Evolutionary conservation across 2,797 vertebrate species (phyloP).

Genomic region (Onychomys leucogaster): DNA sequence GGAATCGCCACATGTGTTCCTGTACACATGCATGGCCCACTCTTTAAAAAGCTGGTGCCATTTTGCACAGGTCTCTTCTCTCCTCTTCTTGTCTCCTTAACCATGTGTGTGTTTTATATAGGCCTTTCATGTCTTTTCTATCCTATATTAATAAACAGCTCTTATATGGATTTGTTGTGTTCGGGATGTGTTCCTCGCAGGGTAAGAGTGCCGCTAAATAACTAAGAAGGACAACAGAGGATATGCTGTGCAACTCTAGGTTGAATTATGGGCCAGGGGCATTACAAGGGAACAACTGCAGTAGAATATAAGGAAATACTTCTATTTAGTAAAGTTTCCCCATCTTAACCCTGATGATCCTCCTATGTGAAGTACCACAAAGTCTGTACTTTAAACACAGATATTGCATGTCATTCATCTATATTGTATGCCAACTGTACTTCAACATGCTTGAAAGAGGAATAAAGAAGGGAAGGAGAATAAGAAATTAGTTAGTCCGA

Average conservation of each 20-base stretch:
- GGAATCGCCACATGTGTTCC: no score
- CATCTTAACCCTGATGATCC: not conserved
- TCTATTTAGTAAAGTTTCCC: not conserved
- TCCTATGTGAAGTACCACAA: not conserved
- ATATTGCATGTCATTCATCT: not conserved
- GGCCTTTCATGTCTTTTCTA: no score
- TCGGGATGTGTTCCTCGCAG: no score
- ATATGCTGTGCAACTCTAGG: rapidly evolving
- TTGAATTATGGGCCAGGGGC: not conserved
- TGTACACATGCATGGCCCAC: no score
- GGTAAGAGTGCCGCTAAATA: no score
- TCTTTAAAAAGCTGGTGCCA: no score
- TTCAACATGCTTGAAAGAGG: no score
- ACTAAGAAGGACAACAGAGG: not conserved
- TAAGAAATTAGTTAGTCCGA: not conserved
- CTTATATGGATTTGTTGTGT: no score
- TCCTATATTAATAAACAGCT: no score
- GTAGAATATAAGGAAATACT: not conserved
- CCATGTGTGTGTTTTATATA: no score
- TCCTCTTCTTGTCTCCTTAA: no score
- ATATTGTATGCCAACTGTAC: not conserved
- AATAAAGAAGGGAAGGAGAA: not conserved
- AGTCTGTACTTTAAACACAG: not conserved
- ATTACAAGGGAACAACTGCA: not conserved
- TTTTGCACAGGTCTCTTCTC: no score